Evolutionary conservation across 2,113 vertebrate genomes (phyloP).

Genomic region (Chionomys nivalis): DNA sequence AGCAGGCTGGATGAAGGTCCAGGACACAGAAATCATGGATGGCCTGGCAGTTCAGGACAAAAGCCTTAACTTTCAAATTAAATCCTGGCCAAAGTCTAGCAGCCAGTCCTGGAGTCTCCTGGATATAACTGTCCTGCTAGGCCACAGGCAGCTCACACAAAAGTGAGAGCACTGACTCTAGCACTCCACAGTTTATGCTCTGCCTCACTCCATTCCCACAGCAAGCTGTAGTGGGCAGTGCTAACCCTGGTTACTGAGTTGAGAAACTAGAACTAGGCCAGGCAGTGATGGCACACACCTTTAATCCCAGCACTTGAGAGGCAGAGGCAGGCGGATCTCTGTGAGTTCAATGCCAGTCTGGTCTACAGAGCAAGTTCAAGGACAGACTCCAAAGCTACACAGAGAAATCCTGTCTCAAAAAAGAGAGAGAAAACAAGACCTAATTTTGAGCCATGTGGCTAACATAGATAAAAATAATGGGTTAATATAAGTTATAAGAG

Average conservation of each 20-base stretch:
- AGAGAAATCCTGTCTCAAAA: too few relatives aligned
- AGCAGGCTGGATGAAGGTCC: conserved; percentile 19
- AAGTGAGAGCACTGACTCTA: background rate
- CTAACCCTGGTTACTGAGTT: background rate
- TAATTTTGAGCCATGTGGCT: too few relatives aligned
- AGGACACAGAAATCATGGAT: background rate
- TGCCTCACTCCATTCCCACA: background rate
- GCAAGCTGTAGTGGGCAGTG: background rate
- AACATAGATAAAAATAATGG: too few relatives aligned
- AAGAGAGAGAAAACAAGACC: background rate
- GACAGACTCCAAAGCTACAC: too few relatives aligned
- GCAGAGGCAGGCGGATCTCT: too few relatives aligned
- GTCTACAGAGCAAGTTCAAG: too few relatives aligned
- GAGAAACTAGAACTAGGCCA: background rate
- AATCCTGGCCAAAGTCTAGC: background rate
- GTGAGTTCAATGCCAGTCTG: too few relatives aligned
- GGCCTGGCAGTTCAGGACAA: conserved; percentile 5
- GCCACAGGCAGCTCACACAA: background rate
- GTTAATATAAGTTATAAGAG: too few relatives aligned
- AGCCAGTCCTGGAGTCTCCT: background rate
- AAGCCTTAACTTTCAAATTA: conserved; percentile 34
- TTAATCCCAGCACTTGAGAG: too few relatives aligned
- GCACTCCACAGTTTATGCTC: background rate
- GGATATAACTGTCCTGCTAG: background rate
- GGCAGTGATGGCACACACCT: too few relatives aligned